phyloP scores from a whole-genome alignment of 2,888 invertebrate species.

The Pyrrhosoma nymphula region DNA sequence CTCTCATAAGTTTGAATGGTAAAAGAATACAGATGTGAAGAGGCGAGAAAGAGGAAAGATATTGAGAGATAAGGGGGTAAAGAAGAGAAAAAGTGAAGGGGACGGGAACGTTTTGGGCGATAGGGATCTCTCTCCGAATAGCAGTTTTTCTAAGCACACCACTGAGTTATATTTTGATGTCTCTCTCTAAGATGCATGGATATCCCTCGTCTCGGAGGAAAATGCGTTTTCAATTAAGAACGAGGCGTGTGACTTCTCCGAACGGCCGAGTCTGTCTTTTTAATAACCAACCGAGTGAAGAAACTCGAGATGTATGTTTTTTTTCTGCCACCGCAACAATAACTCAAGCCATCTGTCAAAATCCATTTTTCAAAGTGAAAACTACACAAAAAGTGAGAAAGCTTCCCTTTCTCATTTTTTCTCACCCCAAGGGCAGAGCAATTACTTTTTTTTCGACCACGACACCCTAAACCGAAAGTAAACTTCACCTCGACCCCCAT shows the following conservation, averaged over 20 bases:
- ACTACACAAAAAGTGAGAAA: slow-evolving; percentile 17
- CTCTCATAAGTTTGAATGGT: too few relatives aligned
- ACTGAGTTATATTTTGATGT: not conserved
- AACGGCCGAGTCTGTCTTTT: not conserved
- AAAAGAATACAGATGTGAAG: too few relatives aligned
- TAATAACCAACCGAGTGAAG: not conserved
- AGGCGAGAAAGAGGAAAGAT: too few relatives aligned
- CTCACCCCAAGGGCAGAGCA: not conserved
- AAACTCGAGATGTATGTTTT: not conserved
- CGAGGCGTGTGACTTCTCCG: not conserved
- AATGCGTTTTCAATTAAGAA: slow-evolving; percentile 59
- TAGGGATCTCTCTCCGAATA: too few relatives aligned
- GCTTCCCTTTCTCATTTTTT: not conserved
- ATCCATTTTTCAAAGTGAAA: slow-evolving; percentile 58
- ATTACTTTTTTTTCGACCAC: slow-evolving; percentile 31
- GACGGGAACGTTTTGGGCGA: too few relatives aligned
- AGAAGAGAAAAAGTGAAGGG: too few relatives aligned
- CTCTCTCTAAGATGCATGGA: not conserved
- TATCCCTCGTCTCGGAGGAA: not conserved
- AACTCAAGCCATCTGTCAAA: slow-evolving; percentile 53
- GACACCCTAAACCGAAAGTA: slow-evolving; percentile 58
- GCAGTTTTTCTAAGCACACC: not conserved
- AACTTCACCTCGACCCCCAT: not conserved
- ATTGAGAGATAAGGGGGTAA: too few relatives aligned
- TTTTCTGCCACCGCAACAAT: slow-evolving; percentile 49